Evolutionary conservation across 2,888 invertebrate species (phyloP).

Genomic region (Lasioglossum pauxillum): DNA sequence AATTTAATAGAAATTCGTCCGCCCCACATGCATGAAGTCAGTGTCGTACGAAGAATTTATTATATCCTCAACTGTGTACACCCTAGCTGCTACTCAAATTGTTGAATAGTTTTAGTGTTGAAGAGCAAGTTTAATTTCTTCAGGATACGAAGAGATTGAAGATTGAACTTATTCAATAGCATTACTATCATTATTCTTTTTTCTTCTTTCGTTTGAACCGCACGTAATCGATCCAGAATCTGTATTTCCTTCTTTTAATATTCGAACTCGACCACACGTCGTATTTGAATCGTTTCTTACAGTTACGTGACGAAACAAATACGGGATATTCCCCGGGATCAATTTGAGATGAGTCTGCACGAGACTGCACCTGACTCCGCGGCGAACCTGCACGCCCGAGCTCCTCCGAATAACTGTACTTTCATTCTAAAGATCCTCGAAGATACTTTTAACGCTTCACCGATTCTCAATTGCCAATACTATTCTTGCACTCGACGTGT

Average conservation of each 20-base stretch:
- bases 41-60: background rate
- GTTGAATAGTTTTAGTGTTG: too few species aligned
- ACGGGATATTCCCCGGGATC: conserved; percentile 32
- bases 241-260: background rate
- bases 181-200: too few species aligned
- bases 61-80: too few species aligned
- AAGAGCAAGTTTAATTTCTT: too few species aligned
- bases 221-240: too few species aligned
- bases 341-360: conserved; percentile 29
- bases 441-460: conserved; percentile 71
- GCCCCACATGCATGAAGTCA: background rate
- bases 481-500: conserved; percentile 43
- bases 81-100: too few species aligned
- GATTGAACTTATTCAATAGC: too few species aligned
- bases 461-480: conserved; percentile 66
- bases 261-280: background rate
- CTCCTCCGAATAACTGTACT: conserved; percentile 66
- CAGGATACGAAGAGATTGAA: too few species aligned
- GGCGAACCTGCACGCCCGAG: conserved; percentile 45
- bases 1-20: background rate
- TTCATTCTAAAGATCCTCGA: conserved; percentile 62
- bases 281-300: background rate
- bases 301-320: background rate
- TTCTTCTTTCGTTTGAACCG: too few species aligned
- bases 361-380: conserved; percentile 48